Evolutionary conservation across 23 tunicate species (phyloP), one percentile per base, ranked within the genome.

Genomic region (Styela clava): DNA sequence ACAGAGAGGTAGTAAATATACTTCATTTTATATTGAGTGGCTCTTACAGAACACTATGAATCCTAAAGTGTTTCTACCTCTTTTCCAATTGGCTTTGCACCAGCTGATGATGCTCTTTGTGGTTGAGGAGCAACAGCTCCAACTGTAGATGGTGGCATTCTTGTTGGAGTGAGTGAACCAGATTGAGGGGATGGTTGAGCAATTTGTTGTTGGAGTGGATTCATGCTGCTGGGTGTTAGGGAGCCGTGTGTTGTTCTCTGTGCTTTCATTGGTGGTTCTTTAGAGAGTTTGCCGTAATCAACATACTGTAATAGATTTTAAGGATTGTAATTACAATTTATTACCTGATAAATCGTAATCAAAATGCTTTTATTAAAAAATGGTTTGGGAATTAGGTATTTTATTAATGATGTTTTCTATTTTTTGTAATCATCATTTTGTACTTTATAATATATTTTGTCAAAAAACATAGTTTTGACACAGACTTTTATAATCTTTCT

Each of bases 151-250:
- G 51, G 16, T 24, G 78, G 12, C 52, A 35, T 35, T 24, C 22
- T 23, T 21, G 64, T 76, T 20, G 81, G 81, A 25, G 81, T 76
- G 0, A 76, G 33, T 7, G 81, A 76, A 9, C 81, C 81, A 25
- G 81, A 22, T 22, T 36, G 62, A 51, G 81, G 65, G 16, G 65
- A 52, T 18, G 32, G 21, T 2, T 20, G 56, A 7, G 12, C 56
- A 44, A 5, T 3, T 52, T 26, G n/a, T 29, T 35, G 81, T 52
- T 76, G 81, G 21, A 51, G 25, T 16, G 81, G 81, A 29, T 76
- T 76, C 24, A 76, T 37, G 31, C 21, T 56, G 5, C 33, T 24
- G 62, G 64, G 27, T 9, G 63, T 76, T 64, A 51, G 18, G 25
- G 27, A 24, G 18, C 78, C 78, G 22, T 67, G 71, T 16, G 24